These are phyloP conservation scores for Columba janthina DNA, from an alignment of 2,113 vertebrate genomes.

Conservation along the genomic window DNA sequence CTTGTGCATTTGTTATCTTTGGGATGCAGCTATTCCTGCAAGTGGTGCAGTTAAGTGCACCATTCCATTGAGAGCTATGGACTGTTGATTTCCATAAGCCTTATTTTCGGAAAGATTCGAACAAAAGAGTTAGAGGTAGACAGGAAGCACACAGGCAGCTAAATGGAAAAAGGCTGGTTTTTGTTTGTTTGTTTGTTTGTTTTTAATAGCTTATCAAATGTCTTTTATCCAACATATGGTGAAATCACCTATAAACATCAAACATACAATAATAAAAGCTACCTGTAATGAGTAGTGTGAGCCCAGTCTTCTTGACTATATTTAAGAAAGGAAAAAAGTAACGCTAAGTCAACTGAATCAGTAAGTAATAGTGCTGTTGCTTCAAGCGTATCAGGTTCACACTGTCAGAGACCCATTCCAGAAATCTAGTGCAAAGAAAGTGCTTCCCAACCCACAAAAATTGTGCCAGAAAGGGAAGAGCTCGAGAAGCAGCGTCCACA, in stretches of 20 bases:
- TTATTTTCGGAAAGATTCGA: neutral
- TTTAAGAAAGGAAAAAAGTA: neutral
- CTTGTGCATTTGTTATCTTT: neutral
- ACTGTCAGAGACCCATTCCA: neutral
- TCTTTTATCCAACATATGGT: neutral
- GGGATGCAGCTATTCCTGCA: neutral
- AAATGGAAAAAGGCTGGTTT: neutral
- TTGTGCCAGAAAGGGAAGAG: neutral
- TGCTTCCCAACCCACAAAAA: neutral
- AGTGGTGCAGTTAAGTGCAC: rapidly evolving
- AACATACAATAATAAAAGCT: neutral
- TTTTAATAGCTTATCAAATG: neutral
- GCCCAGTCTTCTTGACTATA: neutral
- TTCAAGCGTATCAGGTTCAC: neutral
- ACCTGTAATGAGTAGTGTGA: neutral
- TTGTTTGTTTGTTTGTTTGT: neutral
- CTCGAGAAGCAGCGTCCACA: neutral
- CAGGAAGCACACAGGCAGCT: neutral
- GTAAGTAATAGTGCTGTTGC: neutral
- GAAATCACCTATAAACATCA: neutral
- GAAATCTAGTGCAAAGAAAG: neutral
- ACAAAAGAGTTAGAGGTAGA: neutral
- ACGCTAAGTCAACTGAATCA: neutral
- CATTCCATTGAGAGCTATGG: neutral
- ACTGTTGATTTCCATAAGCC: neutral